These are phyloP conservation scores for Leptopilina syphax DNA, from an alignment of 2,888 invertebrate species.

Conservation along the genomic window DNA sequence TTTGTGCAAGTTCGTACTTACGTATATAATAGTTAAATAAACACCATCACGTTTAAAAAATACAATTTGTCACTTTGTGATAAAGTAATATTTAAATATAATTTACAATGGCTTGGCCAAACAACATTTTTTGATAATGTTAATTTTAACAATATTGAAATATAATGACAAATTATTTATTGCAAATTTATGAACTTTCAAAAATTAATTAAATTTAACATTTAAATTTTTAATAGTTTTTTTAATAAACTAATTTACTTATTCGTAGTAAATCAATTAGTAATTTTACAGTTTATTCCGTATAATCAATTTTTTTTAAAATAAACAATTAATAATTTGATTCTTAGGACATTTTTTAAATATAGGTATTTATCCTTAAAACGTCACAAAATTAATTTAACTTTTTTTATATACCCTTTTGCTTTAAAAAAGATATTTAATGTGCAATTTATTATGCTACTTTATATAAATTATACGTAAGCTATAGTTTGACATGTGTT, in stretches of 20 bases:
- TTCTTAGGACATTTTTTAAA: not conserved
- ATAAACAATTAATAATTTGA: not conserved
- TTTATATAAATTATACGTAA: too few relatives aligned
- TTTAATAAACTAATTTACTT: not conserved
- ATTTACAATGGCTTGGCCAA: constrained; percentile 23
- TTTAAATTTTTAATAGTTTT: not conserved
- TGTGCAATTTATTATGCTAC: not conserved
- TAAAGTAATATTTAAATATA: constrained; percentile 21
- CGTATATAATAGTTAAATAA: not conserved
- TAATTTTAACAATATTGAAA: constrained; percentile 21
- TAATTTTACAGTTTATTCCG: not conserved
- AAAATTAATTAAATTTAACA: not conserved
- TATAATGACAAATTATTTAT: constrained; percentile 28
- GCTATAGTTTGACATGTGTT: too few relatives aligned
- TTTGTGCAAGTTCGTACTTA: too few relatives aligned
- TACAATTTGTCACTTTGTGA: not conserved
- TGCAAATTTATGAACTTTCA: not conserved
- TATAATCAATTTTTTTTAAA: not conserved
- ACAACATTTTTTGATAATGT: constrained; percentile 3
- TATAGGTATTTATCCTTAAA: too few relatives aligned
- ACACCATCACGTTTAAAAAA: constrained; percentile 11
- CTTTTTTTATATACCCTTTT: constrained; percentile 5
- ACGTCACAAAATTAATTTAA: too few relatives aligned
- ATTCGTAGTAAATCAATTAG: not conserved
- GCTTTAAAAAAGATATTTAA: constrained; percentile 3